Percentiles rank a stretch among this genome's conserved stretches.
These are phyloP conservation scores for Callipepla californica DNA, from an alignment of 2,113 vertebrate species.

Conservation along the genomic window DNA sequence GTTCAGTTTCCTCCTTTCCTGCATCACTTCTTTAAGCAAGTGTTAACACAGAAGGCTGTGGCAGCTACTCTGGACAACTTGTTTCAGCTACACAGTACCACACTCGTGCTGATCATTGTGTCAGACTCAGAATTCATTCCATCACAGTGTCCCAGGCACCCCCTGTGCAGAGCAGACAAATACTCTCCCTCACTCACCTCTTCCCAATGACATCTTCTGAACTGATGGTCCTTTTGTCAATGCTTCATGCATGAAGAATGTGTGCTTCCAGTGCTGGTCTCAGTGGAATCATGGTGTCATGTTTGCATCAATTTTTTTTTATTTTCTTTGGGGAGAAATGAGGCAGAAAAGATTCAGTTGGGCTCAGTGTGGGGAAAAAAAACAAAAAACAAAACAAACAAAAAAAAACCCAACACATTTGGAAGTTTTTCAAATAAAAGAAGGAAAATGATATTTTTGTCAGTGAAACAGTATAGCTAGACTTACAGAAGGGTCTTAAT, in stretches of 20 bases:
- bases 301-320: not conserved
- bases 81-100: rapidly evolving
- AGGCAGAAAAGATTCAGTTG: rapidly evolving
- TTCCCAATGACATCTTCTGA: rapidly evolving
- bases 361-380: not conserved
- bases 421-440: not conserved
- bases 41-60: not conserved
- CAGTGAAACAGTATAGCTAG: not conserved
- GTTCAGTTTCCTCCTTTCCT: not conserved
- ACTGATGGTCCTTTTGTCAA: not conserved
- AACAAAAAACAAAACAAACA: too few species aligned
- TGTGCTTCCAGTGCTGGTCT: not conserved
- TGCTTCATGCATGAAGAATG: not conserved
- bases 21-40: rapidly evolving
- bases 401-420: not conserved
- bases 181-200: not conserved
- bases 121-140: not conserved
- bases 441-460: not conserved
- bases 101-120: not conserved
- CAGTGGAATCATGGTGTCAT: not conserved
- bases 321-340: not conserved
- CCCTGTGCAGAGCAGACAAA: not conserved
- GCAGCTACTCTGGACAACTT: not conserved
- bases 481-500: not conserved
- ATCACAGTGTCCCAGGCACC: not conserved